Conservation (phyloP, 2,888 invertebrate genomes). For the Parnassius smintheus region DNA sequence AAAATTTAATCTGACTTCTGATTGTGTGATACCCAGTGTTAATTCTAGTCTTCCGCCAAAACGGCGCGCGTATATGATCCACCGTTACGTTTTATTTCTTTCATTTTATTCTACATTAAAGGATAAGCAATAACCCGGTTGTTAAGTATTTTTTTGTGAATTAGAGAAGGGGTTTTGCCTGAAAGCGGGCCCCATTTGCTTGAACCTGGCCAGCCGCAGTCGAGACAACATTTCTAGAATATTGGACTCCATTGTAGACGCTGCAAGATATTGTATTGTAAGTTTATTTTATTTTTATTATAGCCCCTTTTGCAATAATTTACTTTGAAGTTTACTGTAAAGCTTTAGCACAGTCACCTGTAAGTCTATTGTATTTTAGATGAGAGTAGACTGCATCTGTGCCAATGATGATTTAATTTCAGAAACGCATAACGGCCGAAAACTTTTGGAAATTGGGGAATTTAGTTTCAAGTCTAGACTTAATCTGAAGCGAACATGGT, state of each 20-base stretch:
- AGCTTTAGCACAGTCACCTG: conserved; percentile 9
- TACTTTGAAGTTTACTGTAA: conserved; percentile 7
- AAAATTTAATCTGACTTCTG: conserved; percentile 38
- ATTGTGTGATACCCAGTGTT: conserved; percentile 33
- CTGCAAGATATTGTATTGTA: conserved; percentile 78
- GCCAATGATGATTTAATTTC: conserved; percentile 71
- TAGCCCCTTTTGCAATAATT: conserved; percentile 12
- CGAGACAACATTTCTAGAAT: conserved; percentile 76
- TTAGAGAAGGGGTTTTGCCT: conserved; percentile 57
- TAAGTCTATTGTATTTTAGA: conserved; percentile 13
- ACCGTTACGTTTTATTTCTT: conserved; percentile 77
- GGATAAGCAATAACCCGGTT: conserved; percentile 71
- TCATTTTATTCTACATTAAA: conserved; percentile 77
- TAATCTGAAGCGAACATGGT: conserved; percentile 64
- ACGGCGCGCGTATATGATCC: conserved; percentile 65
- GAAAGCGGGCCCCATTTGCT: conserved; percentile 50
- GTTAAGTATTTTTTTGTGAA: conserved; percentile 59
- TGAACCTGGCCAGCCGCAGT: conserved; percentile 74
- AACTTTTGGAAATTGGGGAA: conserved; percentile 67
- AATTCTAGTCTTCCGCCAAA: conserved; percentile 62
- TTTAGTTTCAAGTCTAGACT: conserved; percentile 56
- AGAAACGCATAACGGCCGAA: conserved; percentile 69
- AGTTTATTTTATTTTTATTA: conserved; percentile 47
- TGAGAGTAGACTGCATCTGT: conserved; percentile 43
- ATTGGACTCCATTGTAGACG: conserved; percentile 77